Base-by-base conservation (phyloP, 1,140 invertebrate genomes). In the Drosophila kanapiae region DNA sequence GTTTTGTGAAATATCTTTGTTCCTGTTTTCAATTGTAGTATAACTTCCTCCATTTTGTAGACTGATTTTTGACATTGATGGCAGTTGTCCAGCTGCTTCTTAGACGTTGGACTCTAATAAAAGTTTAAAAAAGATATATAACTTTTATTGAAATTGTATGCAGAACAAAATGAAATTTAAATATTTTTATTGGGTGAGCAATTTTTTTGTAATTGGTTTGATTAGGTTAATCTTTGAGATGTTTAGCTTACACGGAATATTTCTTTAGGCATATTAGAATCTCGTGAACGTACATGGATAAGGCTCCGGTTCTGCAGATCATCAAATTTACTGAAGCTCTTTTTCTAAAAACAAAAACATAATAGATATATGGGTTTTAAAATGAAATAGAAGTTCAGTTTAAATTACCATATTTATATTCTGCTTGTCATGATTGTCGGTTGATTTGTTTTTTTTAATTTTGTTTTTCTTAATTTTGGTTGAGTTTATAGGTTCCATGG, bases 1-100 rank as follows among this genome's bases (percentile, higher is more conserved):
- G 97, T 96, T 93, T 97, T 98, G 93, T 99, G 98, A 96, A 97
- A 99, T 53, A 97, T 94, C 31, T 95, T 93, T 81, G 96, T 96
- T 92, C 98, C 97, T 3, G 97, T 97, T 93, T 98, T 98, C 64
- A 80, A 77, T 27, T 77, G 62, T 7, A 86, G 31, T 14, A 88
- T 68, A 35, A 98, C 95, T 86, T 97, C 95, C 93, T 99, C 98
- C 97, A 98, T 98, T 93, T 97, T 97, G 93, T 98, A 99, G 10
- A 98, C 98, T 60, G 96, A 95, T 87, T 97, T 97, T n/a, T 95
- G 94, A 93, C 98, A 99, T 67, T 95, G 95, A 80, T 95, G 95
- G 91, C 97, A 98, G 62, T 95, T 95, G 2, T 92, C 91, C 53
- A 95, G 94, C 27, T 86, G 94, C 18, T 86, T 64, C 63, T 93